phyloP scores from a whole-genome alignment of 2,888 invertebrate genomes.

The Graphium colonna region DNA sequence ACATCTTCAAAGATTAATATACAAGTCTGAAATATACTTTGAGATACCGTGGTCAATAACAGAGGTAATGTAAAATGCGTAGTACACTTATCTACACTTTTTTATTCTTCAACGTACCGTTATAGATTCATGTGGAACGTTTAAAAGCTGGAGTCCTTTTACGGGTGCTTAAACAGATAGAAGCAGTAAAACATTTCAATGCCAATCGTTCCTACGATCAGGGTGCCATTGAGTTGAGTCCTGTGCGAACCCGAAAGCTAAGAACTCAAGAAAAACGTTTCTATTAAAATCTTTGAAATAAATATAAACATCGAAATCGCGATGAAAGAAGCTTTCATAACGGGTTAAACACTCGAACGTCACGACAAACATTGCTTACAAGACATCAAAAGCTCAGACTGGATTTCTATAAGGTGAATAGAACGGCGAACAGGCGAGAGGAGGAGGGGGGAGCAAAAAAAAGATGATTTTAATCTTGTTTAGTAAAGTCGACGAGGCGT shows the following conservation, averaged over 20 bases:
- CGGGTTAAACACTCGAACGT: constrained; percentile 37
- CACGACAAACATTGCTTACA: constrained; percentile 35
- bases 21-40: too few relatives aligned
- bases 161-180: background rate
- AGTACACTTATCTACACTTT: too few relatives aligned
- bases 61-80: too few relatives aligned
- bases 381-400: constrained; percentile 35
- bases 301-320: constrained; percentile 36
- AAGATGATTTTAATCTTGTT: constrained; percentile 71
- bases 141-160: background rate
- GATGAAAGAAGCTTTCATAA: constrained; percentile 35
- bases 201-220: background rate
- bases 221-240: background rate
- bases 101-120: background rate
- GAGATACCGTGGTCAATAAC: too few relatives aligned
- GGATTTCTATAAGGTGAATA: constrained; percentile 35
- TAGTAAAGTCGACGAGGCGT: constrained; percentile 58
- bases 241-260: constrained; percentile 2
- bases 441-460: constrained; percentile 43
- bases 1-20: too few relatives aligned
- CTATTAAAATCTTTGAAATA: constrained; percentile 33
- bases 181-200: constrained; percentile 3
- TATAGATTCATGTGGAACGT: background rate
- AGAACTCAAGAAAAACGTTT: constrained; percentile 16
- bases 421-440: constrained; percentile 38